These are phyloP conservation scores for Oreohelix idahoensis DNA, from an alignment of 1,140 invertebrate species.

Conservation along the genomic window DNA sequence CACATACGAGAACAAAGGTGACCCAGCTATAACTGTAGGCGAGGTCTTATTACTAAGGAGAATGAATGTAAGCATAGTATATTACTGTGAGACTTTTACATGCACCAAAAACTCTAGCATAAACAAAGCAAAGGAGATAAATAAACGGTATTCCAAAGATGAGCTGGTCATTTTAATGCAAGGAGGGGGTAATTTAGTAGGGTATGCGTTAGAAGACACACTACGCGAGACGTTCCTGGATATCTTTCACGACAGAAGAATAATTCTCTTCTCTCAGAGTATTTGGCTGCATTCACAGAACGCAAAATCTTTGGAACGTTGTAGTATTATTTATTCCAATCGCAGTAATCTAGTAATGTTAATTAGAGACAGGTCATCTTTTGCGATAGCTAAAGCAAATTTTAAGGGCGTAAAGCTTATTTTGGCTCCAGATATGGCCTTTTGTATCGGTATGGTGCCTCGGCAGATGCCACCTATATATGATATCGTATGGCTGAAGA, in stretches of 20 bases:
- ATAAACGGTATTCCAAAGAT: neutral
- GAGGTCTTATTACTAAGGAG: conserved; percentile 39
- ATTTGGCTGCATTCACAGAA: conserved; percentile 26
- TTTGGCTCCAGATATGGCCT: conserved; percentile 50
- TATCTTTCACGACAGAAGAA: conserved; percentile 32
- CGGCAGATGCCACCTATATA: conserved; percentile 37
- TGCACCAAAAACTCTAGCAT: conserved; percentile 8
- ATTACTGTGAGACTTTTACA: conserved; percentile 31
- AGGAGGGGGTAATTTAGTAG: conserved; percentile 53
- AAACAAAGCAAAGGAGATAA: neutral
- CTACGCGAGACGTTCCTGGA: conserved; percentile 22
- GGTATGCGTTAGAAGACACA: conserved; percentile 25
- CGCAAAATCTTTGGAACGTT: neutral
- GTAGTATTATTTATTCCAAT: conserved; percentile 38
- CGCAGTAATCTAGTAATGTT: conserved; percentile 46
- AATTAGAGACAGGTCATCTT: conserved; percentile 48
- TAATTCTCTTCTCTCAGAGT: conserved; percentile 48
- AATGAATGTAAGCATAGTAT: conserved; percentile 41
- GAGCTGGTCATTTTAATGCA: conserved; percentile 47
- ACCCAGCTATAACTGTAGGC: conserved; percentile 49
- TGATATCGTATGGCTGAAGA: conserved; percentile 45
- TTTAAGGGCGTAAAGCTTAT: conserved; percentile 37
- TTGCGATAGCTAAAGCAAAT: conserved; percentile 36
- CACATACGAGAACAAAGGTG: conserved; percentile 49
- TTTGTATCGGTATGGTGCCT: conserved; percentile 35